These are phyloP conservation scores for Sebastiscus albofasciatus DNA, from an alignment of 2,797 vertebrate genomes.

Conservation along the genomic window DNA sequence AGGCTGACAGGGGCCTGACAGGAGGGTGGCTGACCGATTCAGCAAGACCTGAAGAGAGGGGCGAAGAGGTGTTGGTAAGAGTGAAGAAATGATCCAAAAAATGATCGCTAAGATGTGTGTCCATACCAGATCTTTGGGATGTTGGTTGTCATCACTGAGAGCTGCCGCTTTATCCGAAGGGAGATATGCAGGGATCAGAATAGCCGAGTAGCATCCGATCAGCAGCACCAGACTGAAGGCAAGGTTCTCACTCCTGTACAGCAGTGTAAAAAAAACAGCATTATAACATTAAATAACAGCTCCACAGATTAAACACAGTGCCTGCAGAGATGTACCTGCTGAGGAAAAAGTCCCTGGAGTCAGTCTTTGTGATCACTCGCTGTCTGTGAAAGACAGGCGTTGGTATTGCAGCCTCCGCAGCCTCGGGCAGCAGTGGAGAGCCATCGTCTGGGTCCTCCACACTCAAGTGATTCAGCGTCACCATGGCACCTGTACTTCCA, in stretches of 20 bases:
- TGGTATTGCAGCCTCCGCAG: slow-evolving; percentile 21
- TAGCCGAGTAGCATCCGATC: slow-evolving; percentile 75
- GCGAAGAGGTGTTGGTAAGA: neutral
- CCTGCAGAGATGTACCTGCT: slow-evolving; percentile 65
- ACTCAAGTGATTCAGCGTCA: slow-evolving; percentile 70
- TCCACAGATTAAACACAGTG: neutral
- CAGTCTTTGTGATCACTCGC: slow-evolving; percentile 4
- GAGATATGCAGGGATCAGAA: slow-evolving; percentile 83
- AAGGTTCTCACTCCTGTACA: slow-evolving; percentile 73
- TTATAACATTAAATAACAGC: neutral
- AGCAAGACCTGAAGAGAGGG: slow-evolving; percentile 65
- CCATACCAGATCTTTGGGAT: slow-evolving; percentile 68
- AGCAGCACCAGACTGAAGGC: slow-evolving; percentile 76
- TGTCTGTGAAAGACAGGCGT: slow-evolving; percentile 35
- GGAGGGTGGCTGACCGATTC: slow-evolving; percentile 74
- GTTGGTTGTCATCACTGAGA: slow-evolving; percentile 39
- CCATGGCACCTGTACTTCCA: slow-evolving; percentile 58
- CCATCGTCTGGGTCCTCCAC: slow-evolving; percentile 60
- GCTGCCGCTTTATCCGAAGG: slow-evolving; percentile 28
- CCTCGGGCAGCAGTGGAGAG: slow-evolving; percentile 65
- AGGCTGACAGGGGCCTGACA: slow-evolving; percentile 71
- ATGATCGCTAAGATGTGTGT: neutral
- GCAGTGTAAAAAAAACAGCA: neutral
- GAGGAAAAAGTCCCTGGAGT: slow-evolving; percentile 68
- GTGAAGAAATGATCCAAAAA: neutral